A percentile compares a stretch with the other conserved stretches of the same genome.
Conservation (phyloP, 2,113 vertebrate genomes). For the Sylvilagus bachmani region DNA sequence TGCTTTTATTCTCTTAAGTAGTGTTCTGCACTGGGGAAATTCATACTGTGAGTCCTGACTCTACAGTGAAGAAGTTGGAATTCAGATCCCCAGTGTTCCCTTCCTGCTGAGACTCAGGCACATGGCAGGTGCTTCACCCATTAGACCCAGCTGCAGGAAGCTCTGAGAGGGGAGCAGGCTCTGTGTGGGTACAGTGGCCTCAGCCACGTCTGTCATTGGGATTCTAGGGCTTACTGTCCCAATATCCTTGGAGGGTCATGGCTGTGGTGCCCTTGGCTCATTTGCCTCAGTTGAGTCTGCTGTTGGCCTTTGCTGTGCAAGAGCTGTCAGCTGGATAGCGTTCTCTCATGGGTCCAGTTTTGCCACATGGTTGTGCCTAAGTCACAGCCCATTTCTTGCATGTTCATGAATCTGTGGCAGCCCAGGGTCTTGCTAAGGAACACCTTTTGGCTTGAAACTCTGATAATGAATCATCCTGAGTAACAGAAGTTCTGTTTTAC, state of each 20-base stretch:
- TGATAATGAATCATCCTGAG: not conserved
- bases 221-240: not conserved
- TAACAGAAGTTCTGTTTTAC: not conserved
- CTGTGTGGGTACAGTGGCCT: accelerated
- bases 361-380: not conserved
- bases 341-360: too few species aligned
- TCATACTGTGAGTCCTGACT: not conserved
- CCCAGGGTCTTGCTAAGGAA: not conserved
- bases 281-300: not conserved
- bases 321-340: not conserved
- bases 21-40: not conserved
- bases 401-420: not conserved
- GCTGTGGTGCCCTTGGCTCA: accelerated
- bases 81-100: not conserved
- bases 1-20: not conserved
- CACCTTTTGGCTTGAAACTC: not conserved
- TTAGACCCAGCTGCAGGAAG: too few species aligned
- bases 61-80: not conserved
- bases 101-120: not conserved
- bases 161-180: not conserved
- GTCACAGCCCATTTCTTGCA: not conserved
- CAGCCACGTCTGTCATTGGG: too few species aligned
- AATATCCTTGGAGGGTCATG: too few species aligned
- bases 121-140: not conserved
- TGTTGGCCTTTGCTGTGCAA: not conserved